Conservation (phyloP, 2,113 vertebrate genomes). For the Hyperopisus bebe region DNA sequence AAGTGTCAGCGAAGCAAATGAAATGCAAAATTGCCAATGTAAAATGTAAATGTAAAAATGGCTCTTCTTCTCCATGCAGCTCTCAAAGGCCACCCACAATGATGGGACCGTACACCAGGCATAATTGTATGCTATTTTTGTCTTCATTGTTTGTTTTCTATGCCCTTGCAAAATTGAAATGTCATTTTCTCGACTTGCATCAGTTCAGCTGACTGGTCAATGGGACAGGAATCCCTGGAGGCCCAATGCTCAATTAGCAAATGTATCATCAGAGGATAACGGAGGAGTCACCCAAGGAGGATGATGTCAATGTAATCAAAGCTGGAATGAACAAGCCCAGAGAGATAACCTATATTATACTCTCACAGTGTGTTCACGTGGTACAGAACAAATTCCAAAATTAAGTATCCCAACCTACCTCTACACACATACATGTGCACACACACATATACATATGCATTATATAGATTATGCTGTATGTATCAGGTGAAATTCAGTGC, state of each 20-base stretch:
- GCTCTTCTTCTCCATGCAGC: background rate
- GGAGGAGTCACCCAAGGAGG: background rate
- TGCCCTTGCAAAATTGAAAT: background rate
- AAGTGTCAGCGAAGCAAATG: background rate
- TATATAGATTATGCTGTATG: background rate
- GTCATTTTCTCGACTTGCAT: background rate
- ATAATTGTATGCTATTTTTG: background rate
- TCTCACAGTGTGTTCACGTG: background rate
- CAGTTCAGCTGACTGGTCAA: constrained; percentile 4
- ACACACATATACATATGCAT: background rate
- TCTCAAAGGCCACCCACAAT: background rate
- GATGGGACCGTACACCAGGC: background rate
- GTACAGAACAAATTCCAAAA: background rate
- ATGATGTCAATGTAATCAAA: constrained; percentile 6
- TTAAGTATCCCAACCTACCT: background rate
- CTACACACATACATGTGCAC: background rate
- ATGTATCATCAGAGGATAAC: background rate
- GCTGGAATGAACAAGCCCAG: background rate
- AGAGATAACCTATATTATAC: background rate
- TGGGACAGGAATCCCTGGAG: background rate
- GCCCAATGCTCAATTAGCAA: background rate
- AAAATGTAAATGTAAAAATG: background rate
- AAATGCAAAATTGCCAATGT: background rate
- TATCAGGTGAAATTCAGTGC: background rate
- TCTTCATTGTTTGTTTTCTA: background rate